Evolutionary conservation across 2,113 vertebrate species (phyloP).

Genomic region (Vimba vimba): DNA sequence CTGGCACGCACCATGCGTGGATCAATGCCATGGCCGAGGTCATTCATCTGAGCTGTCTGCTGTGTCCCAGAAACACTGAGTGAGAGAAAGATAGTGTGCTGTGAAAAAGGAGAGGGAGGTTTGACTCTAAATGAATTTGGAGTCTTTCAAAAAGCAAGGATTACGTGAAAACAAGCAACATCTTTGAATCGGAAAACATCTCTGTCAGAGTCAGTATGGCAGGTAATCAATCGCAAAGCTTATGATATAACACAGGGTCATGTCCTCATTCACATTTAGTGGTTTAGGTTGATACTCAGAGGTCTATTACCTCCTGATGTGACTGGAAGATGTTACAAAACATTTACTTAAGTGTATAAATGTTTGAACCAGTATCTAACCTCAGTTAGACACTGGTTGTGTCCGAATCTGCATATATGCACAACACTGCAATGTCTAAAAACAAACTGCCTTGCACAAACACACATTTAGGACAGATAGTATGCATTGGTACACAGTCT

Average conservation of each 20-base stretch:
- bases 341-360: background rate
- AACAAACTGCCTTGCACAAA: background rate
- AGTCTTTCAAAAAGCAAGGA: conserved; percentile 64
- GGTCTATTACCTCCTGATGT: conserved; percentile 8
- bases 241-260: conserved; percentile 36
- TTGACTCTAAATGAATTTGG: conserved; percentile 48
- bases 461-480: background rate
- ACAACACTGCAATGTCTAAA: background rate
- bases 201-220: conserved; percentile 60
- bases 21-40: conserved; percentile 65
- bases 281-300: background rate
- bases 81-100: conserved; percentile 47
- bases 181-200: conserved; percentile 57
- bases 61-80: conserved; percentile 31
- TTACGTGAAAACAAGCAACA: conserved; percentile 64
- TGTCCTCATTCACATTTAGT: conserved; percentile 11
- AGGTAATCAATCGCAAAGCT: conserved; percentile 47
- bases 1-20: conserved; percentile 65
- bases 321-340: conserved; percentile 13
- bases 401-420: conserved; percentile 4
- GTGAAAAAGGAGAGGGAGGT: conserved; percentile 57
- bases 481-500: background rate
- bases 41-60: conserved; percentile 66
- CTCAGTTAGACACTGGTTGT: background rate
- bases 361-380: background rate